Evolutionary conservation across 2,888 invertebrate species (phyloP).

Genomic region (Drosophila mimetica): DNA sequence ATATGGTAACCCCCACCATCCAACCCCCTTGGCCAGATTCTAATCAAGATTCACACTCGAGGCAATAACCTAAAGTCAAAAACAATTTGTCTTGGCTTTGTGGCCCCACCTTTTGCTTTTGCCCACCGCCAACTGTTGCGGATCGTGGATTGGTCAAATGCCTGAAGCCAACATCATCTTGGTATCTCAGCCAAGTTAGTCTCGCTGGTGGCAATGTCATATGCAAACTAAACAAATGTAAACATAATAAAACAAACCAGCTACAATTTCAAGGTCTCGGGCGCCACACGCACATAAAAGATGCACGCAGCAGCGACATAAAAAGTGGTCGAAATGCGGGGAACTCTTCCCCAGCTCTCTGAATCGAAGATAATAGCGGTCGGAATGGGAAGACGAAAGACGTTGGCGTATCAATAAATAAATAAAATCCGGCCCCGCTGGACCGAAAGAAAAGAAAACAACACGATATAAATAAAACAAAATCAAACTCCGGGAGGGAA

Average conservation of each 20-base stretch:
- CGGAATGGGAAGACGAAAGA: slow-evolving; percentile 39
- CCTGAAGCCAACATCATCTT: no score
- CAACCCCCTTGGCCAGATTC: no score
- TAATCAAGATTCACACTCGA: slow-evolving; percentile 54
- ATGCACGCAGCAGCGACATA: slow-evolving; percentile 73
- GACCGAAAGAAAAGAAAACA: background rate
- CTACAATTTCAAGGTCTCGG: slow-evolving; percentile 77
- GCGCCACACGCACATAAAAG: slow-evolving; percentile 75
- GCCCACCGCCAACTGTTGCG: slow-evolving; percentile 26
- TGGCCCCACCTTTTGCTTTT: slow-evolving; percentile 46
- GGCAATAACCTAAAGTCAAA: slow-evolving; percentile 41
- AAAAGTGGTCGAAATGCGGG: slow-evolving; percentile 49
- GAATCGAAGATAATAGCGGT: slow-evolving; percentile 59
- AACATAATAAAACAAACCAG: slow-evolving; percentile 77
- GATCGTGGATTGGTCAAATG: slow-evolving; percentile 16
- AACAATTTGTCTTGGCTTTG: slow-evolving; percentile 66
- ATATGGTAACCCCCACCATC: background rate
- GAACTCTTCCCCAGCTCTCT: slow-evolving; percentile 31
- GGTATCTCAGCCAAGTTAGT: slow-evolving; percentile 46
- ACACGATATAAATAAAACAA: no score
- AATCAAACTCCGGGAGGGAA: slow-evolving; percentile 28
- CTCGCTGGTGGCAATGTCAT: slow-evolving; percentile 77
- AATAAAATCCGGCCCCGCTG: slow-evolving; percentile 47
- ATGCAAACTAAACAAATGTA: slow-evolving; percentile 79
- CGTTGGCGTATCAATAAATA: slow-evolving; percentile 69